A percentile compares a stretch with the other conserved stretches of the same genome.
Conservation (phyloP, 1,140 invertebrate genomes). For the Hesperophylax magnus region DNA sequence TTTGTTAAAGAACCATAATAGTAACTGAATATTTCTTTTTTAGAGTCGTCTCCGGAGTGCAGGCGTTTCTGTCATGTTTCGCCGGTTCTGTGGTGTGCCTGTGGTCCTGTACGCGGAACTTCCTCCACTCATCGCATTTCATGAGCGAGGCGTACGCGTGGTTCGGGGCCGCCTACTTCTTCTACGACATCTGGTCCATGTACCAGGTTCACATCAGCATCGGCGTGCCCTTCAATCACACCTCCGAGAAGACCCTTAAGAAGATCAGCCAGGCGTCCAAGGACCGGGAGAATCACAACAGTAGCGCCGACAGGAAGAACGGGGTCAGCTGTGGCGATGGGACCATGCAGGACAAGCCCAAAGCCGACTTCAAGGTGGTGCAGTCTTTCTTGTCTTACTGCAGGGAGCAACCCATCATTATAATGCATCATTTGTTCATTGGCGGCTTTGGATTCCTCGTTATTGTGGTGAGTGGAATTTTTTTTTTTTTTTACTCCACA, state of each 20-base stretch:
- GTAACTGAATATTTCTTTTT: conserved; percentile 55
- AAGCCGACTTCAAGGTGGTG: conserved; percentile 26
- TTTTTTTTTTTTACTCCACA: too few relatives aligned
- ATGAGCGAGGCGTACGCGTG: conserved; percentile 81
- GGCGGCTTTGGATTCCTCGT: conserved; percentile 79
- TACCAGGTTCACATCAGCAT: conserved; percentile 73
- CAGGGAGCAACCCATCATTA: conserved; percentile 75
- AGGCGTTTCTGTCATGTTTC: conserved; percentile 76
- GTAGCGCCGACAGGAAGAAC: conserved; percentile 48
- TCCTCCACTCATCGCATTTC: conserved; percentile 77
- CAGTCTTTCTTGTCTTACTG: conserved; percentile 72
- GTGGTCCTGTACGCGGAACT: conserved; percentile 76
- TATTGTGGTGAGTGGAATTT: conserved; percentile 73
- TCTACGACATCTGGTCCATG: conserved; percentile 84
- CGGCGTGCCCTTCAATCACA: conserved; percentile 52
- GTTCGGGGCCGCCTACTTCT: conserved; percentile 84
- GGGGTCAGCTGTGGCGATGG: conserved; percentile 59
- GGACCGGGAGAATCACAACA: not conserved
- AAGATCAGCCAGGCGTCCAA: conserved; percentile 24
- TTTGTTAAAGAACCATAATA: not conserved
- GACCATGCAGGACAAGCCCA: not conserved
- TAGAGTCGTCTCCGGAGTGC: conserved; percentile 78
- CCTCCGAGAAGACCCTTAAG: conserved; percentile 42
- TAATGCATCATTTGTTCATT: conserved; percentile 82
- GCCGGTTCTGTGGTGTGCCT: conserved; percentile 75